These are phyloP conservation scores for Labeo calbasu DNA, from an alignment of 2,797 vertebrate species.

Conservation along the genomic window DNA sequence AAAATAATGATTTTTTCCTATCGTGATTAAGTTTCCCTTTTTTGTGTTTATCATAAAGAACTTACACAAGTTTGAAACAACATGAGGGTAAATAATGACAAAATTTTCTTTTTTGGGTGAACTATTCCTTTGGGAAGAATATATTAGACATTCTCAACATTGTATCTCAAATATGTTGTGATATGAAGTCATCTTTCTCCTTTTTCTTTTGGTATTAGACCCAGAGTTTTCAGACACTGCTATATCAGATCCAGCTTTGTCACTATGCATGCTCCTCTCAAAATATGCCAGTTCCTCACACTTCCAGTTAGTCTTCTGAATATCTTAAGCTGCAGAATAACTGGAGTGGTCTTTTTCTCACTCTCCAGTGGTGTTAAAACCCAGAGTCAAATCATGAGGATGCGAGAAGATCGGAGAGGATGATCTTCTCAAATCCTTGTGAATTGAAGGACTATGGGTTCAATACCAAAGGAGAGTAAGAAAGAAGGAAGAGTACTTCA, in stretches of 20 bases:
- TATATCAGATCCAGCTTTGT: not conserved
- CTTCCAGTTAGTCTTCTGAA: too few relatives aligned
- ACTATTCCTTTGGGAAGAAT: too few relatives aligned
- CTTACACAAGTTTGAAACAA: too few relatives aligned
- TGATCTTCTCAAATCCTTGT: not conserved
- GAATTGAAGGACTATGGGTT: not conserved
- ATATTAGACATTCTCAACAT: not conserved
- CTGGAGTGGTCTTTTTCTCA: not conserved
- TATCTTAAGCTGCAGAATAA: slow-evolving; percentile 1
- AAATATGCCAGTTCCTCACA: too few relatives aligned
- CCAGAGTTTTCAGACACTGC: not conserved
- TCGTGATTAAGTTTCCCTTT: too few relatives aligned
- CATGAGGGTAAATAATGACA: too few relatives aligned
- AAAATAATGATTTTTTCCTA: too few relatives aligned
- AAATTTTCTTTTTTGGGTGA: too few relatives aligned
- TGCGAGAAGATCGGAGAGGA: not conserved
- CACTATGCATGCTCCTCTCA: not conserved
- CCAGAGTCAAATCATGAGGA: slow-evolving; percentile 13
- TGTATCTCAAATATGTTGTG: not conserved
- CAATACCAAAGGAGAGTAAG: not conserved
- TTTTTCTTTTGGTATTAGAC: not conserved
- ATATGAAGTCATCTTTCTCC: not conserved
- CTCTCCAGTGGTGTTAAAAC: not conserved
- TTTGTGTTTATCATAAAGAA: too few relatives aligned
- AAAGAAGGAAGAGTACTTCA: not conserved